These are phyloP conservation scores for Scyliorhinus canicula DNA, from an alignment of 2,797 vertebrate species.

Conservation along the genomic window DNA sequence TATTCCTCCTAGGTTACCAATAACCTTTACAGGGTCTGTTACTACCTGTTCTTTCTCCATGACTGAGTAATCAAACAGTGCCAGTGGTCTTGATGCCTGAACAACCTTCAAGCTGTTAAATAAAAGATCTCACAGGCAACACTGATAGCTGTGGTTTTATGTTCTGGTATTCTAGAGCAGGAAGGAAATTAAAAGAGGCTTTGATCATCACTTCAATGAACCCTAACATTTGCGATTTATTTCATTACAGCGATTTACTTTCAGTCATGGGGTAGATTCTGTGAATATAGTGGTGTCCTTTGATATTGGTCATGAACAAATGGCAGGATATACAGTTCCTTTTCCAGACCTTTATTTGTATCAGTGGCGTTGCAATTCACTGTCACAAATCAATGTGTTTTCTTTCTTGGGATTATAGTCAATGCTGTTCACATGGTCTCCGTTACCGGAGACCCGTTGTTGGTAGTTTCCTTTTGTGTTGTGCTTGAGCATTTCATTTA, in stretches of 20 bases:
- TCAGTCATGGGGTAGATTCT: neutral
- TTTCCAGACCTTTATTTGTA: neutral
- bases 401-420: neutral
- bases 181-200: neutral
- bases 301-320: neutral
- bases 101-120: neutral
- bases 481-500: no score
- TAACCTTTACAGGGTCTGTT: neutral
- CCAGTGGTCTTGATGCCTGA: no score
- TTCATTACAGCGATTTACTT: neutral
- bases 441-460: neutral
- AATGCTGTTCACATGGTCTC: neutral
- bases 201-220: neutral
- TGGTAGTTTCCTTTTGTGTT: neutral
- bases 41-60: neutral
- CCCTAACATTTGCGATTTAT: neutral
- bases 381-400: neutral
- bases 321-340: neutral
- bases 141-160: neutral
- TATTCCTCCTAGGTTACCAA: neutral
- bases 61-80: neutral
- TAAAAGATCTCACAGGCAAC: neutral
- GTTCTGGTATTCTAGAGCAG: neutral
- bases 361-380: neutral
- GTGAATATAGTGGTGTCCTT: neutral